Evolutionary conservation across 2,888 invertebrate genomes (phyloP), one percentile per base, ranked within the genome.

Genomic region (Apamea monoglypha): DNA sequence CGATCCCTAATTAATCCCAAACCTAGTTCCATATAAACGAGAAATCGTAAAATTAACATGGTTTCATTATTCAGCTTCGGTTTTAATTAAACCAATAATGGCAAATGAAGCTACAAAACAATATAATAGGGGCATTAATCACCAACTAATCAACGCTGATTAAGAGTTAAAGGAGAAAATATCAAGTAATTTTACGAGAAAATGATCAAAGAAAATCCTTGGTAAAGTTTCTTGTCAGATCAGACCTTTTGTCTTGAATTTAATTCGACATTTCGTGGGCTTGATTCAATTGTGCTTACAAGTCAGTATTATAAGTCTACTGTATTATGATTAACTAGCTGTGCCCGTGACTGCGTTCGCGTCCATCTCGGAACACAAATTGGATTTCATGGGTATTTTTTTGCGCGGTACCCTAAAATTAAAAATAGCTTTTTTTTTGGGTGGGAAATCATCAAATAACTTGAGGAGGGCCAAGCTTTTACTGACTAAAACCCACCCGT

Each of bases 191-290:
- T 87, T 79, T 53, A 88, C 75, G 75, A 76, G 79, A 76, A 76
- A 81, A 81, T 76, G 76, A 75, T 87, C 78, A 88, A 86, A 87
- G 86, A 78, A 86, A 88, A 81, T 69, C 64, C 69, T 77, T 53
- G 16, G 59, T 61, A 83, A 80, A 80, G 66, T 83, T 84, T 56
- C 66, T 56, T 76, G 74, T 61, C 77, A 67, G 72, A 70, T 40
- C 56, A 44, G 50, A 29, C 50, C 87, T 70, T 86, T 87, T 88
- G 84, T 88, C 68, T 80, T 29, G 36, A 78, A 84, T 80, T 82
- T 78, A 80, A 86, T 78, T 80, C 40, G 47, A 72, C 78, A 74
- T 80, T 64, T 72, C 59, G 59, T 78, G 25, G 40, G 69, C 59
- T 76, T 87, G 25, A 80, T 72, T 76, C 86, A 74, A 76, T 84